Conservation (phyloP, 2,888 invertebrate genomes). For the Ariolimax columbianus region DNA sequence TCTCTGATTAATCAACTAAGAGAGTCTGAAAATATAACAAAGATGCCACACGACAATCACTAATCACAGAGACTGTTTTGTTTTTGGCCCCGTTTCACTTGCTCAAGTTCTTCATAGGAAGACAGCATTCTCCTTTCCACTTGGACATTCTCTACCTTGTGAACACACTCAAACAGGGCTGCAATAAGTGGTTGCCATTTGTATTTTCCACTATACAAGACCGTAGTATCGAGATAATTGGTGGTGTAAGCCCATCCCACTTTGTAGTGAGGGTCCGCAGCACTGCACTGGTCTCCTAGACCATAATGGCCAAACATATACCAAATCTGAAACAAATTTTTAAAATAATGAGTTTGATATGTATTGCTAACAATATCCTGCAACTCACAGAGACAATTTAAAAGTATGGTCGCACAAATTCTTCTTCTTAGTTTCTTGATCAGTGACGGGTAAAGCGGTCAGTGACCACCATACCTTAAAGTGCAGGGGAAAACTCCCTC, state of each 20-base stretch:
- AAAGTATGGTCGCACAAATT: too few species aligned
- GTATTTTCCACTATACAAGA: constrained; percentile 56
- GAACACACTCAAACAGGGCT: constrained; percentile 65
- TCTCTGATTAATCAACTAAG: too few species aligned
- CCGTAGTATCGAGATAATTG: constrained; percentile 67
- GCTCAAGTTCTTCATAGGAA: constrained; percentile 31
- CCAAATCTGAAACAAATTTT: constrained; percentile 58
- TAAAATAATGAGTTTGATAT: neutral
- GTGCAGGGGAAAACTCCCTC: too few species aligned
- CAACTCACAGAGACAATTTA: too few species aligned
- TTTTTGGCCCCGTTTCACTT: neutral
- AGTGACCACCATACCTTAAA: too few species aligned
- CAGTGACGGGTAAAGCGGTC: too few species aligned
- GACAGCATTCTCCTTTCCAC: constrained; percentile 42
- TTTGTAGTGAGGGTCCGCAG: constrained; percentile 75
- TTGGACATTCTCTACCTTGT: constrained; percentile 59
- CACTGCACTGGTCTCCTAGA: constrained; percentile 78
- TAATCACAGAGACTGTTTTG: constrained; percentile 35
- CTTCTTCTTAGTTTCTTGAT: too few species aligned
- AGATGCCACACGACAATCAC: too few species aligned
- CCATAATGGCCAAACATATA: constrained; percentile 77
- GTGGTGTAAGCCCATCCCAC: constrained; percentile 78
- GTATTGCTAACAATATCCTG: too few species aligned
- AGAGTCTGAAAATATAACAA: too few species aligned
- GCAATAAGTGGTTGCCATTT: constrained; percentile 63